A percentile compares a stretch with the other conserved stretches of the same genome.
Evolutionary conservation across 1,140 invertebrate genomes (phyloP).

Genomic region (Bacillus rossius): DNA sequence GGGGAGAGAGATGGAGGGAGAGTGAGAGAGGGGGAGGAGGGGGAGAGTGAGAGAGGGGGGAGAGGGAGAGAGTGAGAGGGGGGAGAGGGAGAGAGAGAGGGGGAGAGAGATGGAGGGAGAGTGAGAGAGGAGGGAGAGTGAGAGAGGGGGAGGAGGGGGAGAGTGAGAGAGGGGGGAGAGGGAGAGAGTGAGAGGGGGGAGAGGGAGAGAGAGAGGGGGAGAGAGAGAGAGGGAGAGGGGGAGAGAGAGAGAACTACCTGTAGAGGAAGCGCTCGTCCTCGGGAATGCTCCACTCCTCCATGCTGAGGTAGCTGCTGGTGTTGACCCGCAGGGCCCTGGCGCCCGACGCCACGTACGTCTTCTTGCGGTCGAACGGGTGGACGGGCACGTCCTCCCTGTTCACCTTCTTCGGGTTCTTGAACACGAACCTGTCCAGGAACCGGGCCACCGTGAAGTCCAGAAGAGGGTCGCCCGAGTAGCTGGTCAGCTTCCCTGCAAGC

Average conservation of each 20-base stretch:
- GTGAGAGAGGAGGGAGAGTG: no score
- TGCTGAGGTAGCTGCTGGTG: conserved; percentile 3
- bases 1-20: no score
- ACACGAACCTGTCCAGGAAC: conserved; percentile 93
- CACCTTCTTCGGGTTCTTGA: conserved; percentile 88
- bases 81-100: no score
- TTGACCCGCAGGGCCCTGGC: not conserved
- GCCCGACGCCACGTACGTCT: conserved; percentile 1
- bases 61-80: no score
- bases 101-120: no score
- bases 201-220: no score
- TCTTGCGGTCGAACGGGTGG: not conserved
- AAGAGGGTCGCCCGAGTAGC: conserved; percentile 88
- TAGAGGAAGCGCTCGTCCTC: conserved; percentile 13
- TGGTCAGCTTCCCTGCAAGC: conserved; percentile 58
- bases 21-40: no score
- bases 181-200: no score
- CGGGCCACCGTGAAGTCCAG: conserved; percentile 84
- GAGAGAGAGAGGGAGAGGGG: no score
- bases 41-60: no score
- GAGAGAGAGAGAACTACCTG: not conserved
- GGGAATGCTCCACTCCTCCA: conserved; percentile 2
- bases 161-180: no score
- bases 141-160: no score
- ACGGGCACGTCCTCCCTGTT: not conserved